Evolutionary conservation across 2,888 invertebrate genomes (phyloP).

Genomic region (Rhamnusium bicolor): DNA sequence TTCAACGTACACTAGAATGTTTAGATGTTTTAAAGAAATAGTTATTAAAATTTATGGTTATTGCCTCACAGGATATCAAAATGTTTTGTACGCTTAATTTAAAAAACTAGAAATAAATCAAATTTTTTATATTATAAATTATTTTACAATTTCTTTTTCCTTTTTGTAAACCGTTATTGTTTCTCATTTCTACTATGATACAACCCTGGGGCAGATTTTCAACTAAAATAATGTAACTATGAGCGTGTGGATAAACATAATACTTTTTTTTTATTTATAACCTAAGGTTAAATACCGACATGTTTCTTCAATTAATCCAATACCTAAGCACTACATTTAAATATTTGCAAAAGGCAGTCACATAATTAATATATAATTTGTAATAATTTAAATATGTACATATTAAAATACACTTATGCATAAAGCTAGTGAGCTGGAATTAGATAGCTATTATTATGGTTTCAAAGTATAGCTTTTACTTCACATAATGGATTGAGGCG

Average conservation of each 20-base stretch:
- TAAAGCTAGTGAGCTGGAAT: conserved; percentile 3
- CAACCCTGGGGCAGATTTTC: background rate
- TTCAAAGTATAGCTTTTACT: conserved; percentile 31
- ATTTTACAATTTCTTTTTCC: too few species aligned
- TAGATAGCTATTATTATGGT: conserved; percentile 35
- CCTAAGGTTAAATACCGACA: background rate
- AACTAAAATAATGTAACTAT: background rate
- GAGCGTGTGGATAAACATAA: background rate
- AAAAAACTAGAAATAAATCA: too few species aligned
- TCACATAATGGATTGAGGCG: conserved; percentile 18
- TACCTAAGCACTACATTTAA: background rate
- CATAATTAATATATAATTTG: conserved; percentile 26
- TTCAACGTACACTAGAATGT: too few species aligned
- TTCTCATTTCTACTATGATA: background rate
- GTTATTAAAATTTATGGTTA: too few species aligned
- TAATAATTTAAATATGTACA: conserved; percentile 29
- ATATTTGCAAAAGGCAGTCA: conserved; percentile 5
- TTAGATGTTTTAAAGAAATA: too few species aligned
- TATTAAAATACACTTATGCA: conserved; percentile 30
- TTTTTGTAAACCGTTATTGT: background rate
- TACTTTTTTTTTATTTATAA: background rate
- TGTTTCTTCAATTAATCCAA: background rate
- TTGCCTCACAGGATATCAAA: too few species aligned
- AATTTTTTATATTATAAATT: too few species aligned
- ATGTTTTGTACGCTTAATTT: too few species aligned